A percentile compares a stretch with the other conserved stretches of the same genome.
Evolutionary conservation across 2,888 invertebrate species (phyloP).

Genomic region (Charanyca ferruginea): DNA sequence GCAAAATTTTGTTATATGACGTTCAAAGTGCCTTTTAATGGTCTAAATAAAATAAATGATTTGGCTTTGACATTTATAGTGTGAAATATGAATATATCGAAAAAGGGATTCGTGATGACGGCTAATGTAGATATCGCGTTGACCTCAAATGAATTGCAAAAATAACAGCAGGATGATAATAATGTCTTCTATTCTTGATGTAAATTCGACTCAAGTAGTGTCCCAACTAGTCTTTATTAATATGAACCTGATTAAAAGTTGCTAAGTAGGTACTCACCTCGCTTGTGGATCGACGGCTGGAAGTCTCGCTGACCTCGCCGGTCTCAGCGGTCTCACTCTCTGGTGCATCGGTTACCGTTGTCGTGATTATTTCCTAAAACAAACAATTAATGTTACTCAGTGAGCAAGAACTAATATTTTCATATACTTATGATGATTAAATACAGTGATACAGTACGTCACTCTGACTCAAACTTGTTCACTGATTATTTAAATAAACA

Average conservation of each 20-base stretch:
- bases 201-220: background rate
- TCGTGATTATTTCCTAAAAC: slow-evolving; percentile 84
- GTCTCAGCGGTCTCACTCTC: slow-evolving; percentile 85
- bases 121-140: background rate
- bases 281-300: slow-evolving; percentile 87
- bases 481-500: too few relatives aligned
- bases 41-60: too few relatives aligned
- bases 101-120: background rate
- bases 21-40: too few relatives aligned
- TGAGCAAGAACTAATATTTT: background rate
- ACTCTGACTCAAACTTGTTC: too few relatives aligned
- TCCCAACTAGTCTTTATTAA: background rate
- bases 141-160: background rate
- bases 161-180: background rate
- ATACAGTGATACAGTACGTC: too few relatives aligned
- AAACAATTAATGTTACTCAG: background rate
- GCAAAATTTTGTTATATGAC: too few relatives aligned
- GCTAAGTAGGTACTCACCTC: slow-evolving; percentile 74
- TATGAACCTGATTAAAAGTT: background rate
- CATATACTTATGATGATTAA: too few relatives aligned
- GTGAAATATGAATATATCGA: background rate
- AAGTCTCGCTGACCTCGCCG: slow-evolving; percentile 83
- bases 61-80: too few relatives aligned
- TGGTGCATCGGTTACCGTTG: slow-evolving; percentile 84
- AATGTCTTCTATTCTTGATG: background rate